Conservation (phyloP, 2,888 invertebrate genomes). For the Peribatodes rhomboidaria region DNA sequence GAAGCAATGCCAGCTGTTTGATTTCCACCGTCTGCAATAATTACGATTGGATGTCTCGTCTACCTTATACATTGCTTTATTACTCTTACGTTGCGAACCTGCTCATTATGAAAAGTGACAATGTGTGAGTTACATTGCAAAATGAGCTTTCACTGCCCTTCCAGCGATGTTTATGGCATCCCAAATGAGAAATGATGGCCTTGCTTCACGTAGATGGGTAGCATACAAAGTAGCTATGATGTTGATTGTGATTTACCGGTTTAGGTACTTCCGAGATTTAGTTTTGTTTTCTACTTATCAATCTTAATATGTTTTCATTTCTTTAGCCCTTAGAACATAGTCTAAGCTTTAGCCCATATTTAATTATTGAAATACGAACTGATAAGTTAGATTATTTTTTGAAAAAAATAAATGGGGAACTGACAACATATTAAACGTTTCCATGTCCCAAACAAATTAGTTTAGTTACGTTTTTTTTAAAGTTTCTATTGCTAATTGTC, state of each 20-base stretch:
- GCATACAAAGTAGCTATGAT: background rate
- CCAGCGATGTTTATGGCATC: slow-evolving; percentile 29
- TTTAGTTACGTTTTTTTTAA: no score
- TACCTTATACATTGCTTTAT: slow-evolving; percentile 35
- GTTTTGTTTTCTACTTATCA: no score
- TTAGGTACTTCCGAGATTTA: background rate
- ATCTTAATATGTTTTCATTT: no score
- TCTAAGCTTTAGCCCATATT: no score
- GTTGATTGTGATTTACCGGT: background rate
- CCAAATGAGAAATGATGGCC: slow-evolving; percentile 24
- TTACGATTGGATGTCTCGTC: slow-evolving; percentile 36
- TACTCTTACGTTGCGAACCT: slow-evolving; percentile 21
- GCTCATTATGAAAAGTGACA: slow-evolving; percentile 37
- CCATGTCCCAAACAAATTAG: no score
- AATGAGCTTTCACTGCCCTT: slow-evolving; percentile 42
- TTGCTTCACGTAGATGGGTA: slow-evolving; percentile 7
- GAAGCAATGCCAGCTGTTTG: background rate
- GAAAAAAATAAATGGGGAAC: no score
- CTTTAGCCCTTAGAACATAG: no score
- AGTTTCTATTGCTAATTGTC: no score
- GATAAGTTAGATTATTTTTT: no score
- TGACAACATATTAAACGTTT: no score
- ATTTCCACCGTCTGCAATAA: background rate
- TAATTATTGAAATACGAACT: no score
- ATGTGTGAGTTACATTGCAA: slow-evolving; percentile 30